Evolutionary conservation across 2,797 vertebrate genomes (phyloP).

Genomic region (Acanthurus lineatus): DNA sequence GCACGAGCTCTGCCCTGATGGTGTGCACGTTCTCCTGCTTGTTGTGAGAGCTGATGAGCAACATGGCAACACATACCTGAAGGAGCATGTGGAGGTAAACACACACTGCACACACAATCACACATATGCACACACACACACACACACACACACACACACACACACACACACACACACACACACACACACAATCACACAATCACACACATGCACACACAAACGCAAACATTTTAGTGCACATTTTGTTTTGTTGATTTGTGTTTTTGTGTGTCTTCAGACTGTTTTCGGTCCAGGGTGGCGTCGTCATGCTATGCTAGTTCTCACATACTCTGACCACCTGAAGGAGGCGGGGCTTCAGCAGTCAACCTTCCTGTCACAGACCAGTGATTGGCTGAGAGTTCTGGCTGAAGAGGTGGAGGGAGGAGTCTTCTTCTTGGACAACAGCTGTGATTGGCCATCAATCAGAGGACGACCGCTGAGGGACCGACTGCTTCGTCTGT

Average conservation of each 20-base stretch:
- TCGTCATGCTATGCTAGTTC: constrained; percentile 64
- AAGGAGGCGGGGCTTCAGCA: constrained; percentile 45
- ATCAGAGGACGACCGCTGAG: constrained; percentile 61
- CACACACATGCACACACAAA: too few species aligned
- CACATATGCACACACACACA: too few species aligned
- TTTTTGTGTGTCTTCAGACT: constrained; percentile 43
- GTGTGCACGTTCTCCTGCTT: constrained; percentile 86
- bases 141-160: constrained; percentile 9
- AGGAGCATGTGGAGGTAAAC: constrained; percentile 74
- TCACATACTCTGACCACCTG: constrained; percentile 69
- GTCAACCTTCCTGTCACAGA: constrained; percentile 31
- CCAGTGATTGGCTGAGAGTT: constrained; percentile 60
- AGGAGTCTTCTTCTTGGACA: constrained; percentile 70
- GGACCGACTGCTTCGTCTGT: constrained; percentile 67
- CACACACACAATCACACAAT: constrained; percentile 7
- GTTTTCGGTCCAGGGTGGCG: constrained; percentile 69
- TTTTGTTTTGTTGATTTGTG: background rate
- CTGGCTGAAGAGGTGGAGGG: constrained; percentile 49
- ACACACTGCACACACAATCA: too few species aligned
- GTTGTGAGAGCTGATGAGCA: constrained; percentile 85
- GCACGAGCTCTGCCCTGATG: constrained; percentile 77
- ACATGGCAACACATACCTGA: constrained; percentile 29
- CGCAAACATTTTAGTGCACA: background rate
- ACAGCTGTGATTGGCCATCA: constrained; percentile 67
- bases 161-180: background rate